phyloP scores from a whole-genome alignment of 2,888 invertebrate species.

The Syrphus vitripennis region DNA sequence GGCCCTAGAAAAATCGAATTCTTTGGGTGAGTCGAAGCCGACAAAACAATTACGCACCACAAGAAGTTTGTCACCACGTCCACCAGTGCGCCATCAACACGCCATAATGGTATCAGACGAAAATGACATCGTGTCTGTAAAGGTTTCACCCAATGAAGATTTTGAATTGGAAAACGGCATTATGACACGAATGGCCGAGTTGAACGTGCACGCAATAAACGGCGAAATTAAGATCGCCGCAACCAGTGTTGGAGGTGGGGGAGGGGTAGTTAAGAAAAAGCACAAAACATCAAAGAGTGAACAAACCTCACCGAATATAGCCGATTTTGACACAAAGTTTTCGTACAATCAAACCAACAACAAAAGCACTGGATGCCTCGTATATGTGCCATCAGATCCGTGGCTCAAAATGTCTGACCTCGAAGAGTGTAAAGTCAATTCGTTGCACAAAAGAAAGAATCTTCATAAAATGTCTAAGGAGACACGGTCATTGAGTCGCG shows the following conservation, averaged over 20 bases:
- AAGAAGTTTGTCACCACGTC: constrained; percentile 75
- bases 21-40: constrained; percentile 75
- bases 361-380: constrained; percentile 78
- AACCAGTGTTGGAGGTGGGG: too few species aligned
- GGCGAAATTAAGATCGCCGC: constrained; percentile 1
- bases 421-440: constrained; percentile 61
- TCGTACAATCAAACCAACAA: constrained; percentile 75
- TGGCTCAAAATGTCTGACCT: constrained; percentile 78
- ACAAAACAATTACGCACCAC: constrained; percentile 75
- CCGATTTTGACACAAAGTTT: constrained; percentile 75
- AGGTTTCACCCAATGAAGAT: constrained; percentile 75
- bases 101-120: constrained; percentile 75
- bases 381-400: constrained; percentile 79
- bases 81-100: constrained; percentile 76
- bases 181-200: constrained; percentile 27
- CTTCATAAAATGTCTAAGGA: constrained; percentile 69
- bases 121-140: constrained; percentile 74
- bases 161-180: constrained; percentile 60
- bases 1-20: constrained; percentile 75
- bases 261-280: constrained; percentile 56
- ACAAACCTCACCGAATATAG: constrained; percentile 80
- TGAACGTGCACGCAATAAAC: constrained; percentile 18
- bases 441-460: constrained; percentile 58
- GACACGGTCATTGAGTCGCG: constrained; percentile 72
- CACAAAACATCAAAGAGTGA: constrained; percentile 78